Percentiles rank a stretch among this genome's conserved stretches.
phyloP scores from a whole-genome alignment of 2,113 vertebrate genomes.

The Sterrhoptilus dennistouni region DNA sequence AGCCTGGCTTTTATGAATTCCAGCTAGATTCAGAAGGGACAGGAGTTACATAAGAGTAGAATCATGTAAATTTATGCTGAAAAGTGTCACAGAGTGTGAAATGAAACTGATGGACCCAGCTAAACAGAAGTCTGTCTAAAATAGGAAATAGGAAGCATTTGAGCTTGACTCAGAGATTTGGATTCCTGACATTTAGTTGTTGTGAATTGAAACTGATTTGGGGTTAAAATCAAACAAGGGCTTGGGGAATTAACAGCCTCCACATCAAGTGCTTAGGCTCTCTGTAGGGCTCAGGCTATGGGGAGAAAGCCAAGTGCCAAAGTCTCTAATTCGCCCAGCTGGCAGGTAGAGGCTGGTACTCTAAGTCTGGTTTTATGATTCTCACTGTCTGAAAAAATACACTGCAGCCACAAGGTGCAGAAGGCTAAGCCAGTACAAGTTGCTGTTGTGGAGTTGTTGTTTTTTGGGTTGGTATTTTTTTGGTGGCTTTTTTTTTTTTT shows the following conservation, averaged over 20 bases:
- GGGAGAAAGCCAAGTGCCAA: background rate
- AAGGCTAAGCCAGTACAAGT: background rate
- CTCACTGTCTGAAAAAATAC: background rate
- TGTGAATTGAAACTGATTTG: background rate
- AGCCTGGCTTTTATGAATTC: background rate
- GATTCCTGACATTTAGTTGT: background rate
- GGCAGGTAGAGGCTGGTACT: background rate
- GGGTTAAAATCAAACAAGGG: background rate
- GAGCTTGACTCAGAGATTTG: background rate
- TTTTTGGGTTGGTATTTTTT: background rate
- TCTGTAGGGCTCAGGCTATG: background rate
- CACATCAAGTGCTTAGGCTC: background rate
- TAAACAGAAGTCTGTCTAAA: background rate
- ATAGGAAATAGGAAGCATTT: conserved; percentile 1
- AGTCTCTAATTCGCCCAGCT: background rate
- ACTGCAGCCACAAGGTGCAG: background rate
- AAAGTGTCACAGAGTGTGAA: background rate
- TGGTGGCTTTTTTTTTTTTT: background rate
- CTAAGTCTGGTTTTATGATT: background rate
- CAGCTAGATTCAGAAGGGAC: background rate
- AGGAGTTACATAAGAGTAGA: background rate
- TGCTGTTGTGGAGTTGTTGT: background rate
- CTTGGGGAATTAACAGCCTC: background rate
- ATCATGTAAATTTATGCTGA: background rate
- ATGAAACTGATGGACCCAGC: background rate